Evolutionary conservation across 2,113 vertebrate genomes (phyloP).

Genomic region (Coptodon rendalli): DNA sequence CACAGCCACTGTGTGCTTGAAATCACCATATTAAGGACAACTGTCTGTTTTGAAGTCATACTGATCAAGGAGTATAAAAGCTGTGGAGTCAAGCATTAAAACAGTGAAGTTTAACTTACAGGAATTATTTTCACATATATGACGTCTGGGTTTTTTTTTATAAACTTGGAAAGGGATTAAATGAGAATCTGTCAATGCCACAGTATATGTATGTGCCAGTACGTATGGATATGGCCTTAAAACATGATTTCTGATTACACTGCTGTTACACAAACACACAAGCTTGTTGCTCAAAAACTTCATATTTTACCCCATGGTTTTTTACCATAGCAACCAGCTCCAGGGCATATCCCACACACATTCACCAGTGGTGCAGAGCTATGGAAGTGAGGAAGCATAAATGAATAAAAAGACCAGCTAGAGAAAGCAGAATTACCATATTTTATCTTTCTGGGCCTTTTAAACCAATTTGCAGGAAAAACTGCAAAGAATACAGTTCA

Average conservation of each 20-base stretch:
- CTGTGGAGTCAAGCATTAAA: not conserved
- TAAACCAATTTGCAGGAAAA: not conserved
- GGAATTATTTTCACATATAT: not conserved
- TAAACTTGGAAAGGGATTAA: not conserved
- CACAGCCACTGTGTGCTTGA: not conserved
- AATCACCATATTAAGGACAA: not conserved
- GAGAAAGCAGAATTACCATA: not conserved
- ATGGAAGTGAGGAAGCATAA: not conserved
- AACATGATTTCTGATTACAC: not conserved
- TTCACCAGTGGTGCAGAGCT: not conserved
- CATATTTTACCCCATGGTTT: constrained; percentile 4
- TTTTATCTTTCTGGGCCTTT: not conserved
- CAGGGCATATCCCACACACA: constrained; percentile 34
- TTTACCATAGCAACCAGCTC: constrained; percentile 55
- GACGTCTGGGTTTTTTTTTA: not conserved
- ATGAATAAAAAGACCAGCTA: constrained; percentile 4
- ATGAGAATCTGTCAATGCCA: not conserved
- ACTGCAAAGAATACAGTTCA: not conserved
- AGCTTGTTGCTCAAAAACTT: constrained; percentile 2
- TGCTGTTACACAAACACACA: not conserved
- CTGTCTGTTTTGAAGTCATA: not conserved
- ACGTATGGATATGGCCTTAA: not conserved
- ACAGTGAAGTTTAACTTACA: not conserved
- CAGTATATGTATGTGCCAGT: not conserved
- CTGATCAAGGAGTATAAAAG: not conserved